phyloP scores from a whole-genome alignment of 1,140 invertebrate genomes.

The Vanessa tameamea region DNA sequence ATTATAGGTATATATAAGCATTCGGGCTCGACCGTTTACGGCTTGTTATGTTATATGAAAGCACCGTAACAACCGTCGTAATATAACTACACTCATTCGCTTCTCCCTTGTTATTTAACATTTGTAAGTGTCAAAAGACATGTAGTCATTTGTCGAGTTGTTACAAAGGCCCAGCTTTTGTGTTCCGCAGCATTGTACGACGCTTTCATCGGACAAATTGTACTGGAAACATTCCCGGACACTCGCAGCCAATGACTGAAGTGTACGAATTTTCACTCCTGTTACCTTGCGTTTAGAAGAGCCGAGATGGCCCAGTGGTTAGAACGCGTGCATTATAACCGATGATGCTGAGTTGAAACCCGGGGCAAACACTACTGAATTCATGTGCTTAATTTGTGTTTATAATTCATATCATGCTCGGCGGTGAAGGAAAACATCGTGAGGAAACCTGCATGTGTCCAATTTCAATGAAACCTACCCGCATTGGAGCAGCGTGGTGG shows the following conservation, averaged over 20 bases:
- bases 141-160: slow-evolving; percentile 24
- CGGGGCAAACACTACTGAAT: no score
- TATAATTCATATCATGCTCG: no score
- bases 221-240: slow-evolving; percentile 11
- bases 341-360: no score
- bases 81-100: not conserved
- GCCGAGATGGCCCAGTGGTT: no score
- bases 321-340: no score
- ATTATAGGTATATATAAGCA: no score
- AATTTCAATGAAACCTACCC: no score
- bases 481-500: no score
- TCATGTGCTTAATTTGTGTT: no score
- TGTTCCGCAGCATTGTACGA: slow-evolving; percentile 19
- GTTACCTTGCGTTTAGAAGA: not conserved
- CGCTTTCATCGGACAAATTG: slow-evolving; percentile 23
- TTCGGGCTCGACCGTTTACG: not conserved
- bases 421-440: no score
- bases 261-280: not conserved
- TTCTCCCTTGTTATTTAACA: slow-evolving; percentile 24
- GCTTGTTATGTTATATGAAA: not conserved
- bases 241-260: slow-evolving; percentile 3
- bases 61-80: not conserved
- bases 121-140: slow-evolving; percentile 32
- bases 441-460: no score
- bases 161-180: slow-evolving; percentile 25